Conservation (phyloP, 1,140 invertebrate genomes). For the Pygmarrhopalites habei region DNA sequence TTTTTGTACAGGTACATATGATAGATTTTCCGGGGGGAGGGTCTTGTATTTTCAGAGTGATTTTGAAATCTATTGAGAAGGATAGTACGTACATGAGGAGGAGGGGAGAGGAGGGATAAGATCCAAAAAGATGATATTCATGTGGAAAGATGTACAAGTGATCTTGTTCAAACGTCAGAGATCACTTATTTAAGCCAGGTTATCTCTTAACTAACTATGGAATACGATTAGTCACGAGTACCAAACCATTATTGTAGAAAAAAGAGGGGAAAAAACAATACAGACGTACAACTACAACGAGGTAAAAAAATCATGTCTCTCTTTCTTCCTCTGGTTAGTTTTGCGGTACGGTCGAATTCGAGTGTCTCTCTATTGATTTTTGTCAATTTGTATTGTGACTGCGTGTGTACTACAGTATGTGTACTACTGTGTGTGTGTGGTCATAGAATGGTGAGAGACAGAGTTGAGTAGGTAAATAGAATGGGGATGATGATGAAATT, state of each 20-base stretch:
- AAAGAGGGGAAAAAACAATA: too few relatives aligned
- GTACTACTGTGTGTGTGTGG: neutral
- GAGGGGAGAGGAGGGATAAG: neutral
- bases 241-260: too few relatives aligned
- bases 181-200: too few relatives aligned
- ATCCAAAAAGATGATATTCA: neutral
- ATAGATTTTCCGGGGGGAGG: too few relatives aligned
- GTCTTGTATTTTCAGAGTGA: slow-evolving; percentile 2
- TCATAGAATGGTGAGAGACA: too few relatives aligned
- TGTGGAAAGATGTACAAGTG: slow-evolving; percentile 1
- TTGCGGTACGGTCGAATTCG: neutral
- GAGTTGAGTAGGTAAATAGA: too few relatives aligned
- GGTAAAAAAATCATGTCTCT: too few relatives aligned
- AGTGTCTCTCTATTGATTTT: neutral
- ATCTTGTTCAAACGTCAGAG: neutral
- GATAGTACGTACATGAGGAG: neutral
- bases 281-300: too few relatives aligned
- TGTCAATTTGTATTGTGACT: neutral
- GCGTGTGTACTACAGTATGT: neutral
- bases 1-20: too few relatives aligned
- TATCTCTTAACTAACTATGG: too few relatives aligned
- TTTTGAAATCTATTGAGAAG: neutral
- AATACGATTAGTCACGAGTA: too few relatives aligned
- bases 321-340: too few relatives aligned
- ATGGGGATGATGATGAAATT: neutral